These are phyloP conservation scores for Trichomycterus rosablanca DNA, from an alignment of 2,113 vertebrate species.

Conservation along the genomic window DNA sequence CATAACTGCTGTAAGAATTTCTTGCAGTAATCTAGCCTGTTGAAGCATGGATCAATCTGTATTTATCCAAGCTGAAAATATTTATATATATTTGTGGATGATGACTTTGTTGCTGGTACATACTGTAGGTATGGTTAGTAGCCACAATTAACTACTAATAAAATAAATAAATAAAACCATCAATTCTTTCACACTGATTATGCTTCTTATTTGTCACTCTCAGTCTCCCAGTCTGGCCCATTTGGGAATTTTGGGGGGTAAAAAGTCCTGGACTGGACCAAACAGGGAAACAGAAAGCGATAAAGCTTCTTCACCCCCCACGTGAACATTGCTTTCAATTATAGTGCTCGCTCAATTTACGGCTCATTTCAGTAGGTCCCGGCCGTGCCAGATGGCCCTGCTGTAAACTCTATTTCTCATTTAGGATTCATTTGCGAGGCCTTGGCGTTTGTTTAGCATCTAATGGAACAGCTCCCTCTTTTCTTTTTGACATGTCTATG, in stretches of 20 bases:
- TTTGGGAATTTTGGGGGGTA: conserved; percentile 34
- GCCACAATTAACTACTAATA: too few species aligned
- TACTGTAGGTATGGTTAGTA: too few species aligned
- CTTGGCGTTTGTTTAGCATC: conserved; percentile 55
- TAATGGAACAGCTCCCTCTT: conserved; percentile 55
- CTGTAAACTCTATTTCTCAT: conserved; percentile 56
- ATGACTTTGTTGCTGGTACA: too few species aligned
- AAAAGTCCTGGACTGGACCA: conserved; percentile 18
- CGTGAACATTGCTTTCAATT: conserved; percentile 51
- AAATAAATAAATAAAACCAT: too few species aligned
- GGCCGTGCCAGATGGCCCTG: conserved; percentile 60
- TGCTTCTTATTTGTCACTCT: too few species aligned
- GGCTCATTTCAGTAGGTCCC: conserved; percentile 52
- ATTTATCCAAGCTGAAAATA: too few species aligned
- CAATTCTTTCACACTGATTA: too few species aligned
- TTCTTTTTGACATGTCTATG: conserved; percentile 32
- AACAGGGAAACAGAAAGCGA: conserved; percentile 43
- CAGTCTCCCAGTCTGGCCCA: conserved; percentile 17
- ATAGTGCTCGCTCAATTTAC: conserved; percentile 49
- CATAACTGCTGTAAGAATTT: too few species aligned
- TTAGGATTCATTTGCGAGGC: conserved; percentile 59
- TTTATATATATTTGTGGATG: too few species aligned
- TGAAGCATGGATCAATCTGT: too few species aligned
- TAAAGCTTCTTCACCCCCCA: neutral
- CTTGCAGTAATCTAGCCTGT: too few species aligned